Conservation (phyloP, 2,888 invertebrate species). For the Euzophera pinguis region DNA sequence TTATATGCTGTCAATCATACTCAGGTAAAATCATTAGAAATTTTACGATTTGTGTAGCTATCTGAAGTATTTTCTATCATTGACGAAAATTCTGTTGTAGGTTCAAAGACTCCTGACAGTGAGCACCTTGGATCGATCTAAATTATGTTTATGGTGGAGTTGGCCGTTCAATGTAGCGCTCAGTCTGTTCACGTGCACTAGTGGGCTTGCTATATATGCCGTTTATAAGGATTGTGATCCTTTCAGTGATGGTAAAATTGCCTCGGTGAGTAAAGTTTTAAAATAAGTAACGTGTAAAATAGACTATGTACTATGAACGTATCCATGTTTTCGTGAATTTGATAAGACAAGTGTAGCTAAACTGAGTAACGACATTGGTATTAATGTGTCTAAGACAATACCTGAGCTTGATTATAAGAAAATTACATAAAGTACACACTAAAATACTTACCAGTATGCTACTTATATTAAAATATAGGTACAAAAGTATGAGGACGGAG, state of each 20-base stretch:
- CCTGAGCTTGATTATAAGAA: too few relatives aligned
- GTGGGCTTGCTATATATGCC: slow-evolving; percentile 92
- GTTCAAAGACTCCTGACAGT: slow-evolving; percentile 87
- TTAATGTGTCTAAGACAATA: too few relatives aligned
- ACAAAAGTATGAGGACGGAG: too few relatives aligned
- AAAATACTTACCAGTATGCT: too few relatives aligned
- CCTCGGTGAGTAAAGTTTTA: slow-evolving; percentile 54
- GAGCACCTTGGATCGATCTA: slow-evolving; percentile 84
- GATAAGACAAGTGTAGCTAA: too few relatives aligned
- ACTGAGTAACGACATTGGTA: too few relatives aligned
- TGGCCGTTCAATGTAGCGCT: slow-evolving; percentile 88
- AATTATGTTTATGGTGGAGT: slow-evolving; percentile 87
- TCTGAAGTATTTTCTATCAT: neutral
- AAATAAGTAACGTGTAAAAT: too few relatives aligned
- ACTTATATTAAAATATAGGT: too few relatives aligned
- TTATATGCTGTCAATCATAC: slow-evolving; percentile 94
- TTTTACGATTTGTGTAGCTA: neutral
- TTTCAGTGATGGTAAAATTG: slow-evolving; percentile 78
- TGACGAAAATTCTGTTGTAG: slow-evolving; percentile 30
- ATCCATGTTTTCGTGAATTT: too few relatives aligned
- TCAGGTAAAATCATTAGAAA: slow-evolving; percentile 55
- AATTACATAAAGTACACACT: too few relatives aligned
- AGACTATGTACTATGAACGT: too few relatives aligned
- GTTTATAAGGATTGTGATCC: slow-evolving; percentile 93
- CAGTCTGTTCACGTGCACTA: slow-evolving; percentile 86